Percentiles rank a stretch among this genome's conserved stretches.
Conservation (phyloP, 1,140 invertebrate genomes). For the Drosophila biarmipes region DNA sequence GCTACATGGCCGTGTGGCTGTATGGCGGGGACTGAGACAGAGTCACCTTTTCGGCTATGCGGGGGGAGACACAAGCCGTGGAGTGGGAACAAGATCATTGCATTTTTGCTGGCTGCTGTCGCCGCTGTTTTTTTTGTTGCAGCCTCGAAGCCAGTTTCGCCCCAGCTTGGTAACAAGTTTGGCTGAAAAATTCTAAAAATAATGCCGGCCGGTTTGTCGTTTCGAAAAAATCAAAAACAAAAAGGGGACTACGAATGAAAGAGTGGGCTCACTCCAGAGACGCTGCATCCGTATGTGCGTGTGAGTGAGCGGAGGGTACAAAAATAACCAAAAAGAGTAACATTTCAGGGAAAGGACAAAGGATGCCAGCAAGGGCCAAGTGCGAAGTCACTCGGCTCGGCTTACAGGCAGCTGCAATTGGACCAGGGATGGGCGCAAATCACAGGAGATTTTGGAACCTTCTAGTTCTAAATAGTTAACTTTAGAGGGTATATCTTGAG, state of each 20-base stretch:
- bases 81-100: constrained; percentile 71
- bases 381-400: constrained; percentile 70
- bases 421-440: constrained; percentile 31
- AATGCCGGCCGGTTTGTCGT: constrained; percentile 79
- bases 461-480: too few species aligned
- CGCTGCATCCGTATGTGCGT: constrained; percentile 37
- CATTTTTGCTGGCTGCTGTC: constrained; percentile 67
- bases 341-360: constrained; percentile 72
- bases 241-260: constrained; percentile 39
- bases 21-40: constrained; percentile 22
- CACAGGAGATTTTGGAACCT: constrained; percentile 1
- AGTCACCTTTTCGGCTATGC: constrained; percentile 39
- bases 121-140: constrained; percentile 33
- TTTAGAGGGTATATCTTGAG: too few species aligned
- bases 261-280: constrained; percentile 53
- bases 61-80: constrained; percentile 43
- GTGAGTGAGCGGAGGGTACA: constrained; percentile 38
- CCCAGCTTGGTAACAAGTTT: constrained; percentile 74
- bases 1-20: constrained; percentile 22
- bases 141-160: constrained; percentile 67
- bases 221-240: constrained; percentile 57
- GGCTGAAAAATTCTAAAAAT: constrained; percentile 81
- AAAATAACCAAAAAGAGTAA: constrained; percentile 78
- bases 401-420: constrained; percentile 63
- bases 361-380: constrained; percentile 60